Evolutionary conservation across 1,140 invertebrate genomes (phyloP).

Genomic region (Pseudomyrmex concolor): DNA sequence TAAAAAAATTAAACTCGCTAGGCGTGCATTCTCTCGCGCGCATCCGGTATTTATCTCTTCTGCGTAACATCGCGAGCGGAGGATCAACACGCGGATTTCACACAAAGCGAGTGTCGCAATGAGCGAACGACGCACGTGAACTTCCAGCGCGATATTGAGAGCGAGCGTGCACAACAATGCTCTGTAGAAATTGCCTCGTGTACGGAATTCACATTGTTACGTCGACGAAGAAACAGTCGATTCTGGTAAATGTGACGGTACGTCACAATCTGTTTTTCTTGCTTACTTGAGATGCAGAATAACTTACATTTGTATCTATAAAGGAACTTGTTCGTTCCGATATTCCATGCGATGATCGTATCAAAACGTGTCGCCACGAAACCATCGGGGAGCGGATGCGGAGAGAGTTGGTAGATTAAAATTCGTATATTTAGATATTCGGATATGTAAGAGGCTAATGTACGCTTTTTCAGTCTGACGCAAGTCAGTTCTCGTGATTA

Average conservation of each 20-base stretch:
- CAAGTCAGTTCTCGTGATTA: too few relatives aligned
- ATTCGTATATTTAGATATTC: too few relatives aligned
- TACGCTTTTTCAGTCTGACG: too few relatives aligned
- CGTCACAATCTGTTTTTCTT: too few relatives aligned
- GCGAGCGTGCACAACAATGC: not conserved
- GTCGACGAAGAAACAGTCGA: slow-evolving; percentile 21
- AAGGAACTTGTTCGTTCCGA: too few relatives aligned
- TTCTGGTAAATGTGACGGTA: not conserved
- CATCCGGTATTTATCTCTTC: slow-evolving; percentile 22
- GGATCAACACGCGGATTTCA: slow-evolving; percentile 1
- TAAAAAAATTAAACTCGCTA: slow-evolving; percentile 35
- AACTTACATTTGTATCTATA: too few relatives aligned
- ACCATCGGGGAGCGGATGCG: too few relatives aligned
- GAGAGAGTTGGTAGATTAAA: too few relatives aligned
- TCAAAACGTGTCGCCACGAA: too few relatives aligned
- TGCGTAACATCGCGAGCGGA: slow-evolving; percentile 9
- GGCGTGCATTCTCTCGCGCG: not conserved
- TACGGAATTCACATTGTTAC: slow-evolving; percentile 19
- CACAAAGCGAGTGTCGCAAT: slow-evolving; percentile 6
- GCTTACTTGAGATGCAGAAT: too few relatives aligned
- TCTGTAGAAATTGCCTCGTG: slow-evolving; percentile 22
- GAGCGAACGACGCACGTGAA: slow-evolving; percentile 3
- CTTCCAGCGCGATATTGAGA: slow-evolving; percentile 39
- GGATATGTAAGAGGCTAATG: too few relatives aligned
- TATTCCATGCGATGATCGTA: too few relatives aligned